A percentile compares a stretch with the other conserved stretches of the same genome.
Conservation (phyloP, 2,797 vertebrate genomes). For the Acrocephalus scirpaceus region DNA sequence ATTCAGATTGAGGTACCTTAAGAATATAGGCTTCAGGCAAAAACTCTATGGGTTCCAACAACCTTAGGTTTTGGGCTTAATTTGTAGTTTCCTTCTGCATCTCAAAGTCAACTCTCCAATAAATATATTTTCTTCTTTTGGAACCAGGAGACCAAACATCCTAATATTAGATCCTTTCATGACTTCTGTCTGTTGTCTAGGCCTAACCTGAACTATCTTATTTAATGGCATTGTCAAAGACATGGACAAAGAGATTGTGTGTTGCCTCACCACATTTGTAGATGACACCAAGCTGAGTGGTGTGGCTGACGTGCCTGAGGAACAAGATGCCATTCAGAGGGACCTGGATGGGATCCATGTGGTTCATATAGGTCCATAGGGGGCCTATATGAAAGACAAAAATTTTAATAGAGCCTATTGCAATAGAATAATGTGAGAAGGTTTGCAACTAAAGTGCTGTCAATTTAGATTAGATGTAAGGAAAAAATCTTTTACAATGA, state of each 20-base stretch:
- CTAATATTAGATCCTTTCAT: not conserved
- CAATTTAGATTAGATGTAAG: not conserved
- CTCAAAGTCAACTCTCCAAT: not conserved
- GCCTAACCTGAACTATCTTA: not conserved
- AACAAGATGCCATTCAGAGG: not conserved
- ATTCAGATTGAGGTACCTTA: not conserved
- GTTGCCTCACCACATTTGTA: not conserved
- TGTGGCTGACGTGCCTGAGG: not conserved
- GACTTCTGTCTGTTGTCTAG: not conserved
- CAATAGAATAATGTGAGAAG: not conserved
- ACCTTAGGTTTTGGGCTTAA: not conserved
- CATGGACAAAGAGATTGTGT: rapidly evolving
- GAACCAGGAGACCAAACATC: not conserved
- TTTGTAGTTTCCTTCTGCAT: not conserved
- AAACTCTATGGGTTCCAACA: not conserved
- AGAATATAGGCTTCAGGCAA: not conserved
- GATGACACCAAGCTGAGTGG: too few relatives aligned
- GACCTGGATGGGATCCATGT: not conserved
- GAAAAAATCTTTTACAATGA: not conserved
- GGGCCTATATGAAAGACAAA: not conserved
- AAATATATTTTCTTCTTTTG: not conserved
- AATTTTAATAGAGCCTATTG: not conserved
- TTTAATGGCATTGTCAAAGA: not conserved
- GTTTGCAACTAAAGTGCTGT: not conserved
- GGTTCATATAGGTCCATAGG: too few relatives aligned